Conservation (phyloP, 2,888 invertebrate genomes). For the Hypomecis atomaria region DNA sequence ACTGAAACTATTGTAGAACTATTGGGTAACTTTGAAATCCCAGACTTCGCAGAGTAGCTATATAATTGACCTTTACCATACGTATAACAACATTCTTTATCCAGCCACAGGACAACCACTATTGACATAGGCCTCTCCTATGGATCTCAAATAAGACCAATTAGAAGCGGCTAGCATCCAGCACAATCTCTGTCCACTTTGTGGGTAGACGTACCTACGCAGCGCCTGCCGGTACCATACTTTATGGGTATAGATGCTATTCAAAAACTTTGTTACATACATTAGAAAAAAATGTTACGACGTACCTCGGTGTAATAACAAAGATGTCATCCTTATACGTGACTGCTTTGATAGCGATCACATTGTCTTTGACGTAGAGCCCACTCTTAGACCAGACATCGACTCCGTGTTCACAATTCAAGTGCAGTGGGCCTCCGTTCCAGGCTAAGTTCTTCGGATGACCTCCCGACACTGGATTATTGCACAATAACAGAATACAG, state of each 20-base stretch:
- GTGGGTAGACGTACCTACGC: no score
- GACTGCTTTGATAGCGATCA: constrained; percentile 85
- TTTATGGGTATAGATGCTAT: not conserved
- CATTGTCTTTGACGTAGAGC: constrained; percentile 83
- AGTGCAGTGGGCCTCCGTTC: constrained; percentile 72
- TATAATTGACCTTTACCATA: no score
- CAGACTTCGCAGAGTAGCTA: no score
- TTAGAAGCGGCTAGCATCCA: no score
- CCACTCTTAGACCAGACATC: constrained; percentile 81
- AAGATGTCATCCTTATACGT: constrained; percentile 83
- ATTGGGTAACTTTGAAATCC: no score
- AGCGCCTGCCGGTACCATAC: no score
- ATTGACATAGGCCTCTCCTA: no score
- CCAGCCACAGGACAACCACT: no score
- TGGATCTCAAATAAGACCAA: no score
- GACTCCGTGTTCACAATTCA: constrained; percentile 76
- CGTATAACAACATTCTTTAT: no score
- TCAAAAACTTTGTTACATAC: not conserved
- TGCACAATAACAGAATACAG: constrained; percentile 33
- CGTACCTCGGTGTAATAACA: constrained; percentile 84
- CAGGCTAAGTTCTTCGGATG: constrained; percentile 70
- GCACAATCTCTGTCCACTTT: no score
- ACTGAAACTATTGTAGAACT: not conserved
- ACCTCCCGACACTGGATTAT: constrained; percentile 38
- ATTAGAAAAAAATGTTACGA: not conserved